Base-by-base conservation (phyloP, 2,888 invertebrate genomes). In the Stenchaetothrips biformis region DNA sequence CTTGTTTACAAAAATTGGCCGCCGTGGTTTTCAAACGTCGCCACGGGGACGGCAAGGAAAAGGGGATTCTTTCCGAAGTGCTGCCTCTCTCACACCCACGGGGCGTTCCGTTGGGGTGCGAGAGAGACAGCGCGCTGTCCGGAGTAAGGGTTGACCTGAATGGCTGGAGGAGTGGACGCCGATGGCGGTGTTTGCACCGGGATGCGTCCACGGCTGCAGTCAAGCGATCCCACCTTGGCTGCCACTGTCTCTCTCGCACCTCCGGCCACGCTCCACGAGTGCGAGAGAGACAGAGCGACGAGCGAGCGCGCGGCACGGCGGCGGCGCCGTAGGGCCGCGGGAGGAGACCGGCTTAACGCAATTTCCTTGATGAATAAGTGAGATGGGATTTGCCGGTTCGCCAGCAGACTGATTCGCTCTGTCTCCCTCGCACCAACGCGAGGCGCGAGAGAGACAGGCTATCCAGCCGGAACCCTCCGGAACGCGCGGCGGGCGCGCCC, bases 321-420 rank as follows among this genome's bases (percentile, higher is more conserved):
- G 67, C 13, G 18, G 59, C 13, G 59, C 11, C 13, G 37, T 4
- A 4, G 59, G 59, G 59, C 59, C 16, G 13, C 53, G 53, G 9
- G 67, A 21, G 25, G 1, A 21, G 67, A 9, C 67, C 25, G 67
- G 67, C 67, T 74, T 74, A 74, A 74, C 67, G 67, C 67, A 74
- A 74, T 74, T 74, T 74, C 67, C 67, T 74, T 74, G 67, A 74
- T 74, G 67, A 74, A 74, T 74, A 74, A 74, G 25, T 74, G 67
- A 74, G 67, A 74, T 74, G 67, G 67, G 67, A 74, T 74, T 74
- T 74, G 67, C 67, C 25, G 67, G 67, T 74, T 25, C 25, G 67
- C 67, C 21, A 9, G 67, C 67, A 21, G 2, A 37, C 37, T 37
- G 37, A 37, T 37, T 37, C 37, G 37, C 37, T 37, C 37, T 37